Evolutionary conservation across 2,888 invertebrate genomes (phyloP), one percentile per base, ranked within the genome.

Genomic region (Stictocephala bisonia): DNA sequence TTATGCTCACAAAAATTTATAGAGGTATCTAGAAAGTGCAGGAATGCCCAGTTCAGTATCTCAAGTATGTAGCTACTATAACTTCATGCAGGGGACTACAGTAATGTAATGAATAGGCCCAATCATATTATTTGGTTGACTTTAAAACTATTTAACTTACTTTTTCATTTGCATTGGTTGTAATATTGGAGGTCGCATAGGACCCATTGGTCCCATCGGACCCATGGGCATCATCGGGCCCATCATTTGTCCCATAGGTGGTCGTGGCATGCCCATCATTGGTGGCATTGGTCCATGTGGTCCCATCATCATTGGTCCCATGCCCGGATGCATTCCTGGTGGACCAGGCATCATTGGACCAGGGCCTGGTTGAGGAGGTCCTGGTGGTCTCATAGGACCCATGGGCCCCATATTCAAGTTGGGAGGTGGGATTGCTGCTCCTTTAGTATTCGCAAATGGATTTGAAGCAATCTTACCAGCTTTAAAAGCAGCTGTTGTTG

Each of bases 401-500:
- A 86, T 87, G 22, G 88, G 86, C 29, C 31, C 48, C 35, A 72
- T 67, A 64, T 70, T 73, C 66, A 71, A 71, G 75, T 76, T 73
- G 20, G 93, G 92, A 4, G 95, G 95, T 27, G 95, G 94, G 80
- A 95, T 93, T 0, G 93, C 90, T 6, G 92, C 93, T 24, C 92
- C 93, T 60, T 86, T 85, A 79, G 90, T 91, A 2, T 86, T 87
- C 22, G 82, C 83, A 81, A 95, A 96, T 60, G 96, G 96, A 87
- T 96, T 96, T 73, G 94, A 93, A 7, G 94, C 93, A 75, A 97
- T 96, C 86, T 97, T 97, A 48, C 97, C 97, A 50, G 97, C 97
- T 84, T 97, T 97, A 82, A 96, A 98, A 0, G 97, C 97, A 7
- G 98, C 97, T 70, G 98, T 96, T 26, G 96, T 96, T n/a, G 96